These are phyloP conservation scores for Typhlichthys eigenmanni DNA, from an alignment of 2,797 vertebrate species.

Conservation along the genomic window DNA sequence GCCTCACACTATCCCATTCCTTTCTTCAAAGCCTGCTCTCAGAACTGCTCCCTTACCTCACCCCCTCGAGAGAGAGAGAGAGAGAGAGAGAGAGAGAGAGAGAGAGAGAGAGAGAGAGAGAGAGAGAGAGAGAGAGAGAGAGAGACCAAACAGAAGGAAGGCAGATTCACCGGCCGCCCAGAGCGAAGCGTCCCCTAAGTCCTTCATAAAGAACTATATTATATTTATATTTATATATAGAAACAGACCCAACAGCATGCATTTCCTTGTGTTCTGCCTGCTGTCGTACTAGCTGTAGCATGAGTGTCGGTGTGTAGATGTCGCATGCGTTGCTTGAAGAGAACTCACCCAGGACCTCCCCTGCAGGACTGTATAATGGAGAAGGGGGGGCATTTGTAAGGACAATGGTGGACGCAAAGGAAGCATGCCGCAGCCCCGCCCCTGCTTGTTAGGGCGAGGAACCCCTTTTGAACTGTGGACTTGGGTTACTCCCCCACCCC, in stretches of 20 bases:
- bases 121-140: constrained; percentile 51
- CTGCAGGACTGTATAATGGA: constrained; percentile 27
- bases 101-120: constrained; percentile 55
- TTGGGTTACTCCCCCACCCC: constrained; percentile 33
- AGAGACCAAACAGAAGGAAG: constrained; percentile 40
- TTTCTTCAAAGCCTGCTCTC: constrained; percentile 63
- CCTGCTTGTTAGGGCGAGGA: constrained; percentile 53
- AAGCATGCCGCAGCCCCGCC: constrained; percentile 18
- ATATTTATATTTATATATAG: no score
- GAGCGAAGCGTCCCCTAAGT: no score
- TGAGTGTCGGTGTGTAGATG: constrained; percentile 68
- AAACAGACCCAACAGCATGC: constrained; percentile 37
- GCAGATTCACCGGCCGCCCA: not conserved
- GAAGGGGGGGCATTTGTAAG: not conserved
- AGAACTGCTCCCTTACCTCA: constrained; percentile 31
- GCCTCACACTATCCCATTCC: constrained; percentile 39
- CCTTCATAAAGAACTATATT: no score
- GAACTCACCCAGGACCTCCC: constrained; percentile 33
- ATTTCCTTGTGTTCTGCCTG: constrained; percentile 55
- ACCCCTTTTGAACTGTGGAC: constrained; percentile 64
- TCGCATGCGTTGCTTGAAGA: constrained; percentile 59
- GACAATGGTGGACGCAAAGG: constrained; percentile 28
- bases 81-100: no score
- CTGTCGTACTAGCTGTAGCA: constrained; percentile 70
- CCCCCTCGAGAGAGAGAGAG: not conserved